Percentiles rank a stretch among this genome's conserved stretches.
phyloP scores from a whole-genome alignment of 2,113 vertebrate genomes.

The Suricata suricatta region DNA sequence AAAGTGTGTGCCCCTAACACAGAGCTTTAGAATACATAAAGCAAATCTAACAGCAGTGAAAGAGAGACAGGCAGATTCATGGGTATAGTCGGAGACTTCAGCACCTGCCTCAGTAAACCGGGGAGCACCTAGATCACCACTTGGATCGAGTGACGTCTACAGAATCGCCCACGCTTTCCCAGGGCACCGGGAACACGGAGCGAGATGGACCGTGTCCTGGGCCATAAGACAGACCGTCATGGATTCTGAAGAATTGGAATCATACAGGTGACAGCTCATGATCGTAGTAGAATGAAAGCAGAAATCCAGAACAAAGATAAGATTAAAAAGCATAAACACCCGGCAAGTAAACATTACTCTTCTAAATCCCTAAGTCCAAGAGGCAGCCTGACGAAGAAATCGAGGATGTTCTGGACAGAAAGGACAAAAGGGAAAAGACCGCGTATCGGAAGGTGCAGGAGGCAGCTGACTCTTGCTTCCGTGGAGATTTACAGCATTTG shows the following conservation, averaged over 20 bases:
- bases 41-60: neutral
- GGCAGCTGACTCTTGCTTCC: neutral
- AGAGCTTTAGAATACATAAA: neutral
- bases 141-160: neutral
- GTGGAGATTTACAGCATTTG: neutral
- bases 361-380: neutral
- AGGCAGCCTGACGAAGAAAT: neutral
- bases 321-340: neutral
- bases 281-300: neutral
- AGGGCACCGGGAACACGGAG: neutral
- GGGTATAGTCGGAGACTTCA: neutral
- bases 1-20: neutral
- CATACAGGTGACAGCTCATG: neutral
- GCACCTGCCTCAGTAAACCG: too few relatives aligned
- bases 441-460: too few relatives aligned
- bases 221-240: neutral
- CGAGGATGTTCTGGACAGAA: neutral
- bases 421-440: neutral
- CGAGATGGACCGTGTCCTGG: neutral
- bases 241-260: neutral
- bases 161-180: fast-evolving
- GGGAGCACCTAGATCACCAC: fast-evolving
- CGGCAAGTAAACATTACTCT: neutral
- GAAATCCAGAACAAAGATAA: neutral
- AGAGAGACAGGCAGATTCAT: neutral